These are phyloP conservation scores for Pollenia amentaria DNA, from an alignment of 2,888 invertebrate genomes.

Conservation along the genomic window DNA sequence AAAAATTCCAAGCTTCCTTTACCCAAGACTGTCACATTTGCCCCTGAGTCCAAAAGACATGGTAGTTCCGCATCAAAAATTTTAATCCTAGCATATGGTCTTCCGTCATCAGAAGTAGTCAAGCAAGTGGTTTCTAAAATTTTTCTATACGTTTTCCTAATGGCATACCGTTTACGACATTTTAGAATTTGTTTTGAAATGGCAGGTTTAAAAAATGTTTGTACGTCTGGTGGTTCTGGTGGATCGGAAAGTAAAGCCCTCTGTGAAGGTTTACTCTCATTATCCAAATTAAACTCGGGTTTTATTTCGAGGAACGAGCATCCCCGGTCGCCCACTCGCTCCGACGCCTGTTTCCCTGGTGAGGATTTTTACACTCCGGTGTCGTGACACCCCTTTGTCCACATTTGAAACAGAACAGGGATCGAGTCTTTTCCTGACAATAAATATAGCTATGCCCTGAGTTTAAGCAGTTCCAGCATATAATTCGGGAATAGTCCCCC, in stretches of 20 bases:
- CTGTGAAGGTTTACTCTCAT: not conserved
- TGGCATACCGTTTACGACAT: not conserved
- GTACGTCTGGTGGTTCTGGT: not conserved
- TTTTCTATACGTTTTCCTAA: not conserved
- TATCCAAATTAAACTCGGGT: not conserved
- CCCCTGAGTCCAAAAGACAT: not conserved
- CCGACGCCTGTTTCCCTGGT: slow-evolving; percentile 22
- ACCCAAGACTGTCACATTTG: not conserved
- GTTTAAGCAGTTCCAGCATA: not conserved
- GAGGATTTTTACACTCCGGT: not conserved
- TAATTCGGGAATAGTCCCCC: too few relatives aligned
- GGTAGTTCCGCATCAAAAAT: not conserved
- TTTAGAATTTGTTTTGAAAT: too few relatives aligned
- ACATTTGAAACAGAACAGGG: not conserved
- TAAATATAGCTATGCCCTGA: too few relatives aligned
- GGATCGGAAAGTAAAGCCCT: not conserved
- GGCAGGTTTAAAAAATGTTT: too few relatives aligned
- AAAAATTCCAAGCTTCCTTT: not conserved
- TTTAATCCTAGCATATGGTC: slow-evolving; percentile 2
- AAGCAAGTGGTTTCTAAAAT: not conserved
- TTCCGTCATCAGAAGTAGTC: not conserved
- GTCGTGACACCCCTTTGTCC: not conserved
- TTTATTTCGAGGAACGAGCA: slow-evolving; percentile 14
- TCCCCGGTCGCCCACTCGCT: slow-evolving; percentile 3
- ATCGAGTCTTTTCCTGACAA: not conserved